Conservation (phyloP, 1,140 invertebrate species). For the Neoseiulus cucumeris region DNA sequence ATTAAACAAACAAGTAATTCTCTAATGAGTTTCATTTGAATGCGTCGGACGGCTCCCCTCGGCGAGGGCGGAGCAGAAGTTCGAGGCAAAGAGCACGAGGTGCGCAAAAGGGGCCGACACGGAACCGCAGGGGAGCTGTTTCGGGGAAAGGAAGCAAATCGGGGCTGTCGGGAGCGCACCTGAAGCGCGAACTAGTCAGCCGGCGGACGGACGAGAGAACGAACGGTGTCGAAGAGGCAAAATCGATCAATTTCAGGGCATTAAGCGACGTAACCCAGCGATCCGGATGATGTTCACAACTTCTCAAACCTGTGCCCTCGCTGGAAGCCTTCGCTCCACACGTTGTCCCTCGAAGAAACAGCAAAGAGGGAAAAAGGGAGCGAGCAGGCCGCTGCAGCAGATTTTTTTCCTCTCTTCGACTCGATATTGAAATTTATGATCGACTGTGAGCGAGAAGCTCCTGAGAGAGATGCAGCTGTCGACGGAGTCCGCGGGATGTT, state of each 20-base stretch:
- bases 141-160: background rate
- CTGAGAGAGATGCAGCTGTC: background rate
- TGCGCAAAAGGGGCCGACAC: background rate
- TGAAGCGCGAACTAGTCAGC: background rate
- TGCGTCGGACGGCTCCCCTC: too few relatives aligned
- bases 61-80: too few relatives aligned
- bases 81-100: too few relatives aligned
- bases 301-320: background rate
- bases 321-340: background rate
- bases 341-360: background rate
- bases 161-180: background rate
- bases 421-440: conserved; percentile 11
- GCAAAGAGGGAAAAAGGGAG: background rate
- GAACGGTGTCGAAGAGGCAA: background rate
- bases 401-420: background rate
- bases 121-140: background rate
- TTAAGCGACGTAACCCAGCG: background rate
- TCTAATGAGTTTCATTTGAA: too few relatives aligned
- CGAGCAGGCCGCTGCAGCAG: background rate
- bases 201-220: background rate
- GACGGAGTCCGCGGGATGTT: background rate
- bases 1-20: too few relatives aligned
- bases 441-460: background rate
- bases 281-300: background rate
- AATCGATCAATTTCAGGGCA: background rate